phyloP scores from a whole-genome alignment of 2,797 vertebrate species.

The Poecilia picta region DNA sequence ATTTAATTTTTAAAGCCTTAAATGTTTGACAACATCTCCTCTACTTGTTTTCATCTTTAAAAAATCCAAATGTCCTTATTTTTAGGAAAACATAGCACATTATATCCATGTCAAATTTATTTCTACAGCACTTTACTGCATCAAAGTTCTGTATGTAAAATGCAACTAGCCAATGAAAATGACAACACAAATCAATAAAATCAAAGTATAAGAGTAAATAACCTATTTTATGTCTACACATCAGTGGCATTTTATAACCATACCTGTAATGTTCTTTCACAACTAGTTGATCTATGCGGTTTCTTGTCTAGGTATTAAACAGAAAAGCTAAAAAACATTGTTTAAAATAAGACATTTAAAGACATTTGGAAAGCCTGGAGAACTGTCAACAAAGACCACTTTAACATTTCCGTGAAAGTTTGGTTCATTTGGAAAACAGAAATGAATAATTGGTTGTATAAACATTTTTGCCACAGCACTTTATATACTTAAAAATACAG shows the following conservation, averaged over 20 bases:
- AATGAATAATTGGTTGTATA: neutral
- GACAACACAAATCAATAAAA: too few relatives aligned
- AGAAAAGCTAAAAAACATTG: neutral
- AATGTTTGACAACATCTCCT: neutral
- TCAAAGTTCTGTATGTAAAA: too few relatives aligned
- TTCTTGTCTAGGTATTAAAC: neutral
- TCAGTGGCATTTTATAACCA: neutral
- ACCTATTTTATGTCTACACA: neutral
- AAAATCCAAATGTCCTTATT: neutral
- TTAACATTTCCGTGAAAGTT: neutral
- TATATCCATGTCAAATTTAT: too few relatives aligned
- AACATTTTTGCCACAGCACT: neutral
- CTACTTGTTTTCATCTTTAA: too few relatives aligned
- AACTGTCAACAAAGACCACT: neutral
- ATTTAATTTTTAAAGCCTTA: neutral
- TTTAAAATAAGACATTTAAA: neutral
- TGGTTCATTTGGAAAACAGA: neutral
- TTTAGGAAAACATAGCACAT: neutral
- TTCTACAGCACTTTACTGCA: too few relatives aligned
- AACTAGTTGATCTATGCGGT: neutral
- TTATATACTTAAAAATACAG: neutral
- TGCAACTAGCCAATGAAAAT: too few relatives aligned
- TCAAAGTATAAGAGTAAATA: neutral
- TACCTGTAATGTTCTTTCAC: neutral
- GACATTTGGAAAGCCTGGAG: neutral